These are phyloP conservation scores for Microcebus griseorufus DNA, from an alignment of 2,113 vertebrate species.

Conservation along the genomic window DNA sequence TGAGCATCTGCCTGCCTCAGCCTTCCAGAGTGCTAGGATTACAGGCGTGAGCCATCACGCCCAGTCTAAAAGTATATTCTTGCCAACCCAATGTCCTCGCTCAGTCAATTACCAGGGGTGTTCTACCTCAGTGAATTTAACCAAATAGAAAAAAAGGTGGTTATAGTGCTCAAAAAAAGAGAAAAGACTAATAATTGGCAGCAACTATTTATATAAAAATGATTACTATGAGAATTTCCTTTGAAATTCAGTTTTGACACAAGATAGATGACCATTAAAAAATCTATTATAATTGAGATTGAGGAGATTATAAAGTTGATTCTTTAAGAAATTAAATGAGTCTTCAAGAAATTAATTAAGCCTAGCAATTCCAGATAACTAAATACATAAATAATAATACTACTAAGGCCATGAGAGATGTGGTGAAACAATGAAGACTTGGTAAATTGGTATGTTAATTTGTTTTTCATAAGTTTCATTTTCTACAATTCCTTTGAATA, in stretches of 20 bases:
- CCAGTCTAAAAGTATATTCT: background rate
- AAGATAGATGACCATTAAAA: background rate
- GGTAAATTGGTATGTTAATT: background rate
- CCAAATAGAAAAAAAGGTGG: background rate
- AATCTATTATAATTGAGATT: background rate
- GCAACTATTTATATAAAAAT: background rate
- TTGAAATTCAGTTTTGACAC: background rate
- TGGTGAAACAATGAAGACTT: background rate
- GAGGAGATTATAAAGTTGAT: background rate
- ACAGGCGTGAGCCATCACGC: no score
- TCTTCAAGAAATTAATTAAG: constrained; percentile 8
- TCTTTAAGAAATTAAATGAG: background rate
- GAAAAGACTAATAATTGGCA: background rate
- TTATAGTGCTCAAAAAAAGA: background rate
- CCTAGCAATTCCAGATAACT: background rate
- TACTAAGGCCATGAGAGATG: background rate
- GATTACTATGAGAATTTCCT: background rate
- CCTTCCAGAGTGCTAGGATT: no score
- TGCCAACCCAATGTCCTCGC: background rate
- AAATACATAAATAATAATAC: background rate
- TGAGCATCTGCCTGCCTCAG: no score
- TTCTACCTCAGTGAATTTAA: background rate
- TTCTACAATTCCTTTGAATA: background rate
- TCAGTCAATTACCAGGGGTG: background rate
- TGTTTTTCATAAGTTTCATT: background rate